Evolutionary conservation across 30 jellyfish, hydroid and myxozoan genomes (phyloP), one percentile per base, ranked within the genome.

Genomic region (Rhopilema esculentum): DNA sequence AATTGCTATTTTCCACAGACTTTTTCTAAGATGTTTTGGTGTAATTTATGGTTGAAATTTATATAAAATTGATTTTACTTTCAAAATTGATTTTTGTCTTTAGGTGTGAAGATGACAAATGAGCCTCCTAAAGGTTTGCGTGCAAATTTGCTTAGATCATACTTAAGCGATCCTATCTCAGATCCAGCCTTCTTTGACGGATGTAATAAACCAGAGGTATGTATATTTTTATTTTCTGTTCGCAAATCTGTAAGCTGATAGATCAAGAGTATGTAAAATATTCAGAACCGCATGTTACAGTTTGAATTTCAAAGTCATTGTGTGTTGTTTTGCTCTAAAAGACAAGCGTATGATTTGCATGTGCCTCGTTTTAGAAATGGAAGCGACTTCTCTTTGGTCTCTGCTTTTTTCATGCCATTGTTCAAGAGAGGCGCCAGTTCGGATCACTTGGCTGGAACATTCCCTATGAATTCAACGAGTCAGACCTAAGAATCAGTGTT

Each of bases 51-150:
- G n/a, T n/a, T 40, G 6, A 40, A 6, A 40, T 40, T 40, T 40
- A 40, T 40, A 12, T 19, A 63, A 63, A 24, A 63, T 63, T 63
- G 12, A 63, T 24, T 19, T 63, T 63, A 8, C 21, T 8, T 8
- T 0, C 21, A 18, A 9, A 18, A 21, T 77, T 48, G 49, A 17
- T 40, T 0, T 48, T 0, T 25, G 0, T 52, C 22, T 74, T 52
- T 27, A 86, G 95, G 95, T 49, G 89, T 86, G 16, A 86, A 86
- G 70, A 86, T 86, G 95, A 86, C 89, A 66, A 86, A 86, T 51
- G 95, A 86, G 29, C 95, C 95, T 21, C 95, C 95, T 1, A 75
- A 86, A 75, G 95, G 95, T 62, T 29, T 86, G 61, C 89, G 95
- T 75, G 89, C 95, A 22, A 86, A 86, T 68, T 69, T 86, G 30